A percentile compares a stretch with the other conserved stretches of the same genome.
Evolutionary conservation across 1,140 invertebrate species (phyloP).

Genomic region (Meloidogyne chitwoodi): DNA sequence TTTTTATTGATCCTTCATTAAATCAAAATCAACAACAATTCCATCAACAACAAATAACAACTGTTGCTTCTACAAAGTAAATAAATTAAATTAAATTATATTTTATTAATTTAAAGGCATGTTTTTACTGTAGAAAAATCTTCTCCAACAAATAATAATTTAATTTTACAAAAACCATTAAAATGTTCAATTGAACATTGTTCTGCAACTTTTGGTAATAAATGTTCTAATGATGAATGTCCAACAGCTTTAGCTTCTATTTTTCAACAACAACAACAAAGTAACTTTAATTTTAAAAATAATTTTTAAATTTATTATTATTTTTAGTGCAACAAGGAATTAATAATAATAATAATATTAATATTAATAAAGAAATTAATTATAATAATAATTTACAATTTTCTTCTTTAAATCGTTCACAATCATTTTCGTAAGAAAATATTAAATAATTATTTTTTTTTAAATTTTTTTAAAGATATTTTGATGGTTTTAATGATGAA

Average conservation of each 20-base stretch:
- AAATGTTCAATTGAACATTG: neutral
- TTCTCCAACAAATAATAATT: neutral
- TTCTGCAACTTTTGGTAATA: neutral
- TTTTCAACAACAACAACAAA: neutral
- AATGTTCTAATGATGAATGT: neutral
- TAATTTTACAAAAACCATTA: neutral
- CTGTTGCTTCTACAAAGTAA: conserved; percentile 11
- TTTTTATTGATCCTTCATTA: conserved; percentile 13
- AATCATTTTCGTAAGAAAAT: neutral
- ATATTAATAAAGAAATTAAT: no score
- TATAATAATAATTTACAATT: neutral
- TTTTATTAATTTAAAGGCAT: neutral
- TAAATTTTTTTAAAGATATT: neutral
- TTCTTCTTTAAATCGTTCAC: neutral
- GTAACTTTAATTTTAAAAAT: neutral
- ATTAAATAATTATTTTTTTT: no score
- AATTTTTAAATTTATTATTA: neutral
- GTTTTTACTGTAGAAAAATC: conserved; percentile 17
- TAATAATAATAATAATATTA: neutral
- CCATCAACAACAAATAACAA: neutral
- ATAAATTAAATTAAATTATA: neutral
- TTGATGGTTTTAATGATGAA: neutral
- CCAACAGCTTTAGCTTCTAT: neutral
- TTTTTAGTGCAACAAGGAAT: neutral
- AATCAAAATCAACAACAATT: neutral